Conservation (phyloP, 2,888 invertebrate species). For the Chirona hameri region DNA sequence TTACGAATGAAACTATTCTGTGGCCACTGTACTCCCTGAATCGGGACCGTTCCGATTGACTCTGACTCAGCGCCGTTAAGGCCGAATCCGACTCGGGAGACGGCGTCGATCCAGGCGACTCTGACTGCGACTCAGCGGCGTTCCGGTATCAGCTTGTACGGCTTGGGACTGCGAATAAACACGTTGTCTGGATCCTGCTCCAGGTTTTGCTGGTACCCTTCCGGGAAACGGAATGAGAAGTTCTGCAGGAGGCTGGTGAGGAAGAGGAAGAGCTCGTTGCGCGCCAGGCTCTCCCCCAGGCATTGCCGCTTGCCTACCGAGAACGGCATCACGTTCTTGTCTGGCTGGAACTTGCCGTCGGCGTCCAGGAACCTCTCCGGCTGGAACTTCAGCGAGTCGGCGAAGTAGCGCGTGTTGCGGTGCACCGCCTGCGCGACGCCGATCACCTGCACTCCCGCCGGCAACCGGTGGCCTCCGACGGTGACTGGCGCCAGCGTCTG, state of each 20-base stretch:
- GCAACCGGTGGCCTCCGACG: constrained; percentile 12
- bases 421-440: neutral
- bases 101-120: too few species aligned
- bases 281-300: constrained; percentile 34
- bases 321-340: neutral
- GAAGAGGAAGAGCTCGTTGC: constrained; percentile 35
- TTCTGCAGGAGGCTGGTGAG: constrained; percentile 31
- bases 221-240: constrained; percentile 32
- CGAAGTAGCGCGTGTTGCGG: neutral
- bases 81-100: too few species aligned
- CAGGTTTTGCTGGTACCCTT: constrained; percentile 3
- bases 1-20: too few species aligned
- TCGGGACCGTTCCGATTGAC: too few species aligned
- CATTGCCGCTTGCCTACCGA: constrained; percentile 30
- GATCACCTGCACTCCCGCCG: neutral
- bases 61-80: too few species aligned
- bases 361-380: constrained; percentile 12
- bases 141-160: neutral
- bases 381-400: neutral
- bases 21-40: too few species aligned
- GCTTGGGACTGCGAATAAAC: neutral
- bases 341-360: neutral
- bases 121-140: neutral
- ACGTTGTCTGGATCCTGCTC: neutral
- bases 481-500: neutral